A percentile compares a stretch with the other conserved stretches of the same genome.
Conservation (phyloP, 92 coral and sea anemone species). For the Zoanthus sociatus region DNA sequence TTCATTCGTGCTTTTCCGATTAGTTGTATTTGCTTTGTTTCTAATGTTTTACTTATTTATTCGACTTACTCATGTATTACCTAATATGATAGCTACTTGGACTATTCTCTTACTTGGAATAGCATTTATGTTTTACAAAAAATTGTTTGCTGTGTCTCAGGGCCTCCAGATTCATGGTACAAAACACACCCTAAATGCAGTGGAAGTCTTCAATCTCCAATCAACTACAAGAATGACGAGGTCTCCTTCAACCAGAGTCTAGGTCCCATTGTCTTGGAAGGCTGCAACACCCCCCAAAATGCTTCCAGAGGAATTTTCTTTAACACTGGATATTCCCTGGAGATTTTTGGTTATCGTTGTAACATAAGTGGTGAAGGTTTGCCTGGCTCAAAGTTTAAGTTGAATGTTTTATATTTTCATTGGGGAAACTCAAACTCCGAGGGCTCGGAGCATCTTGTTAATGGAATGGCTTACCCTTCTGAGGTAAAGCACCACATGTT, state of each 20-base stretch:
- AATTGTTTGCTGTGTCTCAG: no score
- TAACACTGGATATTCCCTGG: not conserved
- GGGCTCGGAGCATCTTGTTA: slow-evolving; percentile 57
- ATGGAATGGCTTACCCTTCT: slow-evolving; percentile 37
- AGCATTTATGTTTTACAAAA: no score
- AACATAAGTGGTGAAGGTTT: slow-evolving; percentile 13
- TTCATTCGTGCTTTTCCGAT: no score
- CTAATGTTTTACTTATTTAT: no score
- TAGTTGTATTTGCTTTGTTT: no score
- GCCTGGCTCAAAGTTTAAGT: not conserved
- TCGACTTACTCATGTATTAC: no score
- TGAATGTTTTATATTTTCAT: slow-evolving; percentile 32
- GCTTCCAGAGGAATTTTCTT: not conserved
- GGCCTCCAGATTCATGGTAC: not conserved
- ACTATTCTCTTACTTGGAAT: no score
- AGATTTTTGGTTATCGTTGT: not conserved
- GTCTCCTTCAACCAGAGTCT: not conserved
- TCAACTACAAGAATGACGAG: not conserved
- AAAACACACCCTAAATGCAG: not conserved
- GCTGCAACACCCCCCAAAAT: not conserved
- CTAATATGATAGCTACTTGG: no score
- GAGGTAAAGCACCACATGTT: slow-evolving; percentile 22
- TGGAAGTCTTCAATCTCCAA: slow-evolving; percentile 1
- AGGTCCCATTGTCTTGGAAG: slow-evolving; percentile 1
- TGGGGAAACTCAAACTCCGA: slow-evolving; percentile 30